Percentiles rank a stretch among this genome's conserved stretches.
Conservation (phyloP, 2,797 vertebrate genomes). For the Clarias laeviceps region DNA sequence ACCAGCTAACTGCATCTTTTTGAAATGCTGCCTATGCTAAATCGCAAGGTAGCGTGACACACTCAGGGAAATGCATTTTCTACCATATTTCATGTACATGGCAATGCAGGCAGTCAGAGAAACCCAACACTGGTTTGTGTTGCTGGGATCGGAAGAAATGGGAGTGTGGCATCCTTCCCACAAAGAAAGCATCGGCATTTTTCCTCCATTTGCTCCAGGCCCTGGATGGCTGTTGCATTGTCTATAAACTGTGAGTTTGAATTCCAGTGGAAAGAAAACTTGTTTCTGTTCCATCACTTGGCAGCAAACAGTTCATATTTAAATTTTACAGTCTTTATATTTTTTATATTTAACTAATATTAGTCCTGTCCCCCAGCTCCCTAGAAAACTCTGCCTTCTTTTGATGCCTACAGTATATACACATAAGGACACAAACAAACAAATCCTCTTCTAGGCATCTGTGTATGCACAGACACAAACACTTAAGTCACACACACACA, state of each 20-base stretch:
- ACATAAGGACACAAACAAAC: not conserved
- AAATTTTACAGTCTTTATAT: constrained; percentile 15
- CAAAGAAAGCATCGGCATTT: not conserved
- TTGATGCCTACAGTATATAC: not conserved
- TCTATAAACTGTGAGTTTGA: not conserved
- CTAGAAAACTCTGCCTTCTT: not conserved
- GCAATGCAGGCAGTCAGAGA: not conserved
- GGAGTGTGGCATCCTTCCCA: not conserved
- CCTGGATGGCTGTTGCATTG: not conserved
- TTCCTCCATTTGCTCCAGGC: not conserved
- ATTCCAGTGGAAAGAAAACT: not conserved
- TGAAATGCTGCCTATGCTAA: not conserved
- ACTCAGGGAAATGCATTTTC: not conserved
- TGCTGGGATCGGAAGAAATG: not conserved
- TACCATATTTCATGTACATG: not conserved
- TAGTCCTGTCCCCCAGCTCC: constrained; percentile 24
- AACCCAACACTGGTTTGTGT: not conserved
- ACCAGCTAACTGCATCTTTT: not conserved
- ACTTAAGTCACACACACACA: constrained; percentile 39
- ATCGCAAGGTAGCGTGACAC: not conserved
- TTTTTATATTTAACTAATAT: constrained; percentile 12
- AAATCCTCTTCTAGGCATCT: not conserved
- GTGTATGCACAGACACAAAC: constrained; percentile 42
- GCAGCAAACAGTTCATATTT: constrained; percentile 11
- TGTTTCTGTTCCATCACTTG: not conserved